phyloP scores from a whole-genome alignment of 2,797 vertebrate genomes.

The Hephaestus fuliginosus region DNA sequence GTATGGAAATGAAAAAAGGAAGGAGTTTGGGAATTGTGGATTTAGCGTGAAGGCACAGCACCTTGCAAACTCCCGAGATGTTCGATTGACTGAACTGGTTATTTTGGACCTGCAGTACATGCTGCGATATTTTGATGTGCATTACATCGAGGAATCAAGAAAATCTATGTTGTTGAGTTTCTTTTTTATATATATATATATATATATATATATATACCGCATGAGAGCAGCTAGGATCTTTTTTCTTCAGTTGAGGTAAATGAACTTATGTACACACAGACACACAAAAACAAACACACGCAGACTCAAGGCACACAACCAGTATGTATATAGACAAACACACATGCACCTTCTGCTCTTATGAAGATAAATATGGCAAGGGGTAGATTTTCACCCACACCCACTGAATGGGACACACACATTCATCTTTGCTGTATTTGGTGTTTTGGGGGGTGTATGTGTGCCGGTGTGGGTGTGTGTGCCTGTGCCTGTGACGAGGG shows the following conservation, averaged over 20 bases:
- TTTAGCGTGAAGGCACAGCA: slow-evolving; percentile 43
- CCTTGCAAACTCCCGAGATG: slow-evolving; percentile 49
- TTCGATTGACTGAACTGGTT: slow-evolving; percentile 50
- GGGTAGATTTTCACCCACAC: slow-evolving; percentile 87
- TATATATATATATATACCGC: slow-evolving; percentile 9
- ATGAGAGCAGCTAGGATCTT: slow-evolving; percentile 30
- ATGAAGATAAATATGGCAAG: slow-evolving; percentile 91
- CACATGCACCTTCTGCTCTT: slow-evolving; percentile 81
- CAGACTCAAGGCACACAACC: slow-evolving; percentile 64
- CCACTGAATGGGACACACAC: slow-evolving; percentile 85
- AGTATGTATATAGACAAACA: slow-evolving; percentile 73
- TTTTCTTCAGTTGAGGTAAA: slow-evolving; percentile 69
- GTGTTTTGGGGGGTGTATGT: slow-evolving; percentile 75
- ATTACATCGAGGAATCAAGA: slow-evolving; percentile 62
- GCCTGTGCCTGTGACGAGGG: neutral
- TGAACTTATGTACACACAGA: slow-evolving; percentile 65
- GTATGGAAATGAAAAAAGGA: slow-evolving; percentile 59
- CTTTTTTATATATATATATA: slow-evolving; percentile 3
- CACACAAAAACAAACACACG: slow-evolving; percentile 61
- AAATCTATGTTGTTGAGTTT: slow-evolving; percentile 52
- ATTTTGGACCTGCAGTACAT: slow-evolving; percentile 48
- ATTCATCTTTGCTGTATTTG: slow-evolving; percentile 87
- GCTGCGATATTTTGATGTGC: slow-evolving; percentile 59
- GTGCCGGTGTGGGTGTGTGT: slow-evolving; percentile 42
- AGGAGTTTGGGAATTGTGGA: slow-evolving; percentile 42